These are phyloP conservation scores for Chrysotoxum bicinctum DNA, from an alignment of 2,888 invertebrate genomes.

Conservation along the genomic window DNA sequence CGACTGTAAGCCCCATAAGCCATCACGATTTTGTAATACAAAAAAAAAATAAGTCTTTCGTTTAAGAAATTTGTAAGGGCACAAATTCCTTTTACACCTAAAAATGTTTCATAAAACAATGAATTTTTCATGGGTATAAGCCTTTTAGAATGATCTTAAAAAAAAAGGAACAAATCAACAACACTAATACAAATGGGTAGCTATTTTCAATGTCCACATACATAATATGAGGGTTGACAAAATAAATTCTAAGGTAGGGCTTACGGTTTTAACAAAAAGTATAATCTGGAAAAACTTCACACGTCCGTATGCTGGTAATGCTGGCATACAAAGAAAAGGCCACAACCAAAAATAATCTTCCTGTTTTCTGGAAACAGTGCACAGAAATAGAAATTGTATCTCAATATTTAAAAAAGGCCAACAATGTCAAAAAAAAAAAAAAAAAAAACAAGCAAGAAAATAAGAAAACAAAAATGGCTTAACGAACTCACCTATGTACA, in stretches of 20 bases:
- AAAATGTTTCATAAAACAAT: slow-evolving; percentile 1
- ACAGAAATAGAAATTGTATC: background rate
- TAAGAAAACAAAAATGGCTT: background rate
- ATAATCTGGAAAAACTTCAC: slow-evolving; percentile 57
- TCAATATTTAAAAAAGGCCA: slow-evolving; percentile 19
- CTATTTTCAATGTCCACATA: slow-evolving; percentile 13
- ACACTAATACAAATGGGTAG: background rate
- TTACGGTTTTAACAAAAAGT: slow-evolving; percentile 23
- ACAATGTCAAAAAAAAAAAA: slow-evolving; percentile 6
- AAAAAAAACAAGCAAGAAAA: background rate
- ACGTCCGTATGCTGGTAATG: slow-evolving; percentile 47
- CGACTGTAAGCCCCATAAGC: background rate
- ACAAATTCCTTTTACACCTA: slow-evolving; percentile 13
- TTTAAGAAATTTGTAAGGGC: background rate
- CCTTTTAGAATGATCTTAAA: too few species aligned
- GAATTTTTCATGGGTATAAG: too few species aligned
- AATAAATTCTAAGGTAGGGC: slow-evolving; percentile 44
- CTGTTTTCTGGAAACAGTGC: background rate
- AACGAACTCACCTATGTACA: background rate
- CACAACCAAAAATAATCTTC: background rate
- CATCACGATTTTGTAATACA: too few species aligned
- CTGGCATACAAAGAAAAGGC: background rate
- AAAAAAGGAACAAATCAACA: background rate
- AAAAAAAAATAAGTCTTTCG: slow-evolving; percentile 4
- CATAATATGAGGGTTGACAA: slow-evolving; percentile 17